Evolutionary conservation across 2,113 vertebrate genomes (phyloP).

Genomic region (Marcusenius ussheri): DNA sequence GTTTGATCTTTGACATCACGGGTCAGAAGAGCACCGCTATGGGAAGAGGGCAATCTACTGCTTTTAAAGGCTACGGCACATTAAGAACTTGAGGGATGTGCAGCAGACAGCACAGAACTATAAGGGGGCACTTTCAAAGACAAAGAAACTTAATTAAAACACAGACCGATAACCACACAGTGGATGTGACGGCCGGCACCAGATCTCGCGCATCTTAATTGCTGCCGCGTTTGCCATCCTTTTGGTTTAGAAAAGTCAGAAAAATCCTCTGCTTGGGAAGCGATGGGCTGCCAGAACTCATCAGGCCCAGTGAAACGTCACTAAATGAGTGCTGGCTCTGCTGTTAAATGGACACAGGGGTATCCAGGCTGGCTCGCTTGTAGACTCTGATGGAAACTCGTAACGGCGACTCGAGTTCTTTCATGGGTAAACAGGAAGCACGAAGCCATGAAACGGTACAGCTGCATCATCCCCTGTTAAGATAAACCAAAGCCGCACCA

Average conservation of each 20-base stretch:
- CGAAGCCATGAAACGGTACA: background rate
- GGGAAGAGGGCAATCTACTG: background rate
- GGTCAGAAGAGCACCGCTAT: background rate
- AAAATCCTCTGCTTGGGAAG: conserved; percentile 3
- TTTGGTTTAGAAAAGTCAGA: conserved; percentile 25
- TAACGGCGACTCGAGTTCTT: background rate
- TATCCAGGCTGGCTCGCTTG: background rate
- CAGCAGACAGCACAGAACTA: background rate
- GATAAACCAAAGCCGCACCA: background rate
- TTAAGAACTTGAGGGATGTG: background rate
- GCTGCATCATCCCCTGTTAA: background rate
- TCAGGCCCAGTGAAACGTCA: conserved; percentile 23
- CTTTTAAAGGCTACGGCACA: background rate
- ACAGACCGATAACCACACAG: conserved; percentile 19
- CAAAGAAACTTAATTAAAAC: conserved; percentile 31
- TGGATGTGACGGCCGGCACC: conserved; percentile 10
- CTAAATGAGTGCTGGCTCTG: background rate
- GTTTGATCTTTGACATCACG: background rate
- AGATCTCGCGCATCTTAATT: conserved; percentile 40
- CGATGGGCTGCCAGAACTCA: background rate
- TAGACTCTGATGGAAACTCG: background rate
- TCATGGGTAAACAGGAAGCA: background rate
- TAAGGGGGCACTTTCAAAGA: conserved; percentile 13
- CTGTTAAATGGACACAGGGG: background rate
- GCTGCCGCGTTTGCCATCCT: conserved; percentile 20